These are phyloP conservation scores for Lutjanus argentimaculatus DNA, from an alignment of 2,797 vertebrate genomes.

Conservation along the genomic window DNA sequence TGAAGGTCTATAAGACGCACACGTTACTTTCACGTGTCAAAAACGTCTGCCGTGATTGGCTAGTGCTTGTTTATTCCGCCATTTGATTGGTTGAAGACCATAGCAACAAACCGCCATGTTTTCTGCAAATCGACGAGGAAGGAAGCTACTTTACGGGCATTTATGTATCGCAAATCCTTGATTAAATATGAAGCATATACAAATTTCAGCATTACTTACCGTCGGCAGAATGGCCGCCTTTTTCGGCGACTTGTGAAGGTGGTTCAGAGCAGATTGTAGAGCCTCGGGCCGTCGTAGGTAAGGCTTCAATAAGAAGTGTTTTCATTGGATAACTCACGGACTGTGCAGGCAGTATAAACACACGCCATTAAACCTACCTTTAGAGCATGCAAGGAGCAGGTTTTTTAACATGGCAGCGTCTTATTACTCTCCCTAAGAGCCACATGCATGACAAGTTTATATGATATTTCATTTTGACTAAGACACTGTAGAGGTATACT, in stretches of 20 bases:
- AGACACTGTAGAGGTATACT: not conserved
- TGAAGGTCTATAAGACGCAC: conserved; percentile 28
- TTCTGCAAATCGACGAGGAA: conserved; percentile 64
- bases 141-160: conserved; percentile 65
- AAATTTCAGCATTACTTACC: not conserved
- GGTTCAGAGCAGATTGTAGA: conserved; percentile 53
- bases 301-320: conserved; percentile 88
- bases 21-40: conserved; percentile 82
- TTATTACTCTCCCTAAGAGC: not conserved
- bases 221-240: not conserved
- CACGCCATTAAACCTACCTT: conserved; percentile 80
- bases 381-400: conserved; percentile 55
- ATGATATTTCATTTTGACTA: not conserved
- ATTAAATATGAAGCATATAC: not conserved
- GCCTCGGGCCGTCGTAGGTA: conserved; percentile 73
- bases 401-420: conserved; percentile 38
- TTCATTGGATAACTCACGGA: conserved; percentile 86
- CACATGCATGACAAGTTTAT: not conserved
- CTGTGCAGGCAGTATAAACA: conserved; percentile 84
- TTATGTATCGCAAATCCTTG: conserved; percentile 13
- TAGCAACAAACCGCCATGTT: conserved; percentile 88
- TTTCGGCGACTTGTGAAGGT: conserved; percentile 30
- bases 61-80: conserved; percentile 65
- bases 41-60: conserved; percentile 83
- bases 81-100: conserved; percentile 80